Evolutionary conservation across 1,140 invertebrate species (phyloP), one percentile per base, ranked within the genome.

Genomic region (Listronotus bonariensis): DNA sequence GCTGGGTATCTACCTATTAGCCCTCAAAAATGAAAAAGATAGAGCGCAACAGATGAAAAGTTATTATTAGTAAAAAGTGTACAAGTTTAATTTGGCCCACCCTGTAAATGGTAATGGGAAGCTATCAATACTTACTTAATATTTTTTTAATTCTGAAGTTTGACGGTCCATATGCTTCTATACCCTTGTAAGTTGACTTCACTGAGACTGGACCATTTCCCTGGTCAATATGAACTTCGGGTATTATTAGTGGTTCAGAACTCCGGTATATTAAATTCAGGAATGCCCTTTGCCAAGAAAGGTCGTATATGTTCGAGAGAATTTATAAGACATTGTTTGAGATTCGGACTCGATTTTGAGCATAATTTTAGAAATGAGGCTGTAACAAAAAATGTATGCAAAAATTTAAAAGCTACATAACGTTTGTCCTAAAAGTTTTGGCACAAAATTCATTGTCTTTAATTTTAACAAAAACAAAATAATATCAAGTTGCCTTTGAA

Each of bases 221-320:
- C 72, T 88, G 87, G 66, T 82, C 81, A 34, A 88, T 81, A 3
- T 83, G 77, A 9, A 89, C 74, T 46, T 84, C 76, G 1, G 85
- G 82, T 41, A 89, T 79, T 0, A 76, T 36, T n/a, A 89, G 75
- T 0, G 88, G 87, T 68, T 89, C 87, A 59, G 84, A 87, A 3
- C 84, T 76, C n/a, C 6, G 87, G 87, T 36, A 89, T 83, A 8
- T 78, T 78, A 31, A 86, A 82, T 64, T 83, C 81, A 14, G 83
- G 81, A 36, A 89, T 82, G 12, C 87, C 87, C 75, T 76, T 72
- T 3, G 75, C 80, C 15, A 86, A 67, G 71, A 81, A 68, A 67
- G 85, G 77, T 75, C 79, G 74, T 71, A 86, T 61, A 51, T 69
- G 53, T 72, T 85, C 65, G 65, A 81, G 57, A 66, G 83, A 74